Evolutionary conservation across 2,888 invertebrate genomes (phyloP), one percentile per base, ranked within the genome.

Genomic region (Amblyjoppa proteus): DNA sequence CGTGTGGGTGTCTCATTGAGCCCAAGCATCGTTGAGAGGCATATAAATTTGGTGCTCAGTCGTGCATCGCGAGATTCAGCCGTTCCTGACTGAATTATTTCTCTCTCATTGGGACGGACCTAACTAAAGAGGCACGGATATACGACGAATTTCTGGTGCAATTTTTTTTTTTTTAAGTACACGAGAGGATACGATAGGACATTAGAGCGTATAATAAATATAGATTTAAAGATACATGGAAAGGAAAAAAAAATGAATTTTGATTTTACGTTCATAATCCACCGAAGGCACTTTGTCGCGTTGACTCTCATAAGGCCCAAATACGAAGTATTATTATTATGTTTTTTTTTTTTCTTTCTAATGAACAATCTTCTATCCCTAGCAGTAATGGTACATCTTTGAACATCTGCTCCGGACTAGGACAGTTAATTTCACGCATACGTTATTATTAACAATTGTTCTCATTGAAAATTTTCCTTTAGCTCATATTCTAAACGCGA

Each of bases 371-470:
- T 73, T 87, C 84, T 88, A 88, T 87, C 84, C 85, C 86, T 86
- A 88, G 88, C 88, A 85, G 83, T 88, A 88, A 88, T 76, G 45
- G 41, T 87, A 88, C 86, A 87, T 88, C 86, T 88, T 88, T 88
- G 88, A 87, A 88, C 88, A 88, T 88, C 86, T 86, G 88, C 88
- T 88, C 88, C 88, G 88, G 64, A 88, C 88, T 88, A 88, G 88
- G 87, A 87, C 86, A 86, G 87, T 87, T 88, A 87, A 88, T 87
- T 88, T 88, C 87, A 87, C 87, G 86, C 86, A 86, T 87, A 88
- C 71, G 51, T 49, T 49, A 16, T 79, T 79, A 70, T 84, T 84
- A 81, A 86, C 82, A 80, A 83, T 85, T 83, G 51, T 64, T 28
- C 45, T 45, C 13, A 5, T 41, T 68, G 9, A 68, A 4, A 68